These are phyloP conservation scores for Molothrus aeneus DNA, from an alignment of 2,797 vertebrate genomes.

Conservation along the genomic window DNA sequence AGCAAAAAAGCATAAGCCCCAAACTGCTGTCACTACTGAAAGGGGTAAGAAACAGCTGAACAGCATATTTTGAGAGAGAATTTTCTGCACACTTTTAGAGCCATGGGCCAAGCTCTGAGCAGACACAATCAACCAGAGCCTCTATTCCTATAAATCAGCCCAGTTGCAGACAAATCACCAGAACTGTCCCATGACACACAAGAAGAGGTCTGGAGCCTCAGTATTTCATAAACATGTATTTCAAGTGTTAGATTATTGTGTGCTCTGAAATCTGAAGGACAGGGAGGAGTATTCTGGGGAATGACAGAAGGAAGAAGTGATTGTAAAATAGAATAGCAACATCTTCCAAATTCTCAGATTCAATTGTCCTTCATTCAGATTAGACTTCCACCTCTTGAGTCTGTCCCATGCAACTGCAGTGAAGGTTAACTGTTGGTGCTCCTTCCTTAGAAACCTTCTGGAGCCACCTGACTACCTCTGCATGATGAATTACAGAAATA, in stretches of 20 bases:
- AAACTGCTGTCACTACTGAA: not conserved
- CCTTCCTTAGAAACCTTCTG: not conserved
- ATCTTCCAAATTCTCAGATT: not conserved
- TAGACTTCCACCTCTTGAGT: not conserved
- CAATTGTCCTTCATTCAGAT: not conserved
- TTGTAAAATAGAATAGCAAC: not conserved
- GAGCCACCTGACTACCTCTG: not conserved
- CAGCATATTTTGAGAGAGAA: not conserved
- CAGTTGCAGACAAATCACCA: not conserved
- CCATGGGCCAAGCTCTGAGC: not conserved
- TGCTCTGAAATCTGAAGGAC: not conserved
- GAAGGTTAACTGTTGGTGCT: rapidly evolving
- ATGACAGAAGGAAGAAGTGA: not conserved
- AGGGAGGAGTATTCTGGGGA: not conserved
- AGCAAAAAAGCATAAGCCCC: not conserved
- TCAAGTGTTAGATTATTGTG: not conserved
- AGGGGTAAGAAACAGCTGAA: not conserved
- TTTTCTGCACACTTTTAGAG: not conserved
- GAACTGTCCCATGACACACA: not conserved
- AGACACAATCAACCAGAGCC: not conserved
- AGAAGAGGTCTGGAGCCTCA: not conserved
- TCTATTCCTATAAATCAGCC: not conserved
- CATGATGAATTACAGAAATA: not conserved
- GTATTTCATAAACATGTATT: not conserved
- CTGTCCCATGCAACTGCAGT: not conserved